These are phyloP conservation scores for Stramonita haemastoma DNA, from an alignment of 2,888 invertebrate species.

Conservation along the genomic window DNA sequence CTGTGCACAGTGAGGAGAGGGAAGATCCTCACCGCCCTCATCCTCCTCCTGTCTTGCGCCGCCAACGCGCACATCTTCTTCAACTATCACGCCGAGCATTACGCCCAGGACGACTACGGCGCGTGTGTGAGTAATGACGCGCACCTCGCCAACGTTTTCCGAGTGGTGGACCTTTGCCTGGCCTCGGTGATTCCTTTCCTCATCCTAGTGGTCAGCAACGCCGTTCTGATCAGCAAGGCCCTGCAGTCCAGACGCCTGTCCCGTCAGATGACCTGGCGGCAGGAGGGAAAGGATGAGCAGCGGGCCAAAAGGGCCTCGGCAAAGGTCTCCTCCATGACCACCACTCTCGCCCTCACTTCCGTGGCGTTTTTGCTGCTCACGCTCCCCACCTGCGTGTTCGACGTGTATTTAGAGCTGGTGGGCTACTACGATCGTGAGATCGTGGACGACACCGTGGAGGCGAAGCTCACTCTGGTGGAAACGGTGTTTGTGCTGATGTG, in stretches of 20 bases:
- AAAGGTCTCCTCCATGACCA: neutral
- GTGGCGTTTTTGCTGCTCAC: neutral
- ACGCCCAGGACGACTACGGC: neutral
- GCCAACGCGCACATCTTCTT: neutral
- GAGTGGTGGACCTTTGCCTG: neutral
- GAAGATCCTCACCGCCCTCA: neutral
- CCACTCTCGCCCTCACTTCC: neutral
- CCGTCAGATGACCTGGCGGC: neutral
- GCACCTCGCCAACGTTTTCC: neutral
- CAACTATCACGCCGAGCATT: neutral
- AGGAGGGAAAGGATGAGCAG: neutral
- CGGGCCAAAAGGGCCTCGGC: neutral
- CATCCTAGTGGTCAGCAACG: neutral
- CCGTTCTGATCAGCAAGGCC: neutral
- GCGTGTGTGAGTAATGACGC: neutral
- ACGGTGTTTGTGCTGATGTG: neutral
- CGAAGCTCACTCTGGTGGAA: neutral
- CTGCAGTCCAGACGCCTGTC: neutral
- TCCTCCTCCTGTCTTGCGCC: neutral
- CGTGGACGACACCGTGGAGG: neutral
- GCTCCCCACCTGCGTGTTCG: neutral
- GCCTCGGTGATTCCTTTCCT: neutral
- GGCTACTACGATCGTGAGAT: neutral
- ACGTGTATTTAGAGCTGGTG: neutral
- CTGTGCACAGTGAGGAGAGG: slow-evolving; percentile 1